Percentiles rank a stretch among this genome's conserved stretches.
phyloP scores from a whole-genome alignment of 2,888 invertebrate genomes.

The Amorpha juglandis region DNA sequence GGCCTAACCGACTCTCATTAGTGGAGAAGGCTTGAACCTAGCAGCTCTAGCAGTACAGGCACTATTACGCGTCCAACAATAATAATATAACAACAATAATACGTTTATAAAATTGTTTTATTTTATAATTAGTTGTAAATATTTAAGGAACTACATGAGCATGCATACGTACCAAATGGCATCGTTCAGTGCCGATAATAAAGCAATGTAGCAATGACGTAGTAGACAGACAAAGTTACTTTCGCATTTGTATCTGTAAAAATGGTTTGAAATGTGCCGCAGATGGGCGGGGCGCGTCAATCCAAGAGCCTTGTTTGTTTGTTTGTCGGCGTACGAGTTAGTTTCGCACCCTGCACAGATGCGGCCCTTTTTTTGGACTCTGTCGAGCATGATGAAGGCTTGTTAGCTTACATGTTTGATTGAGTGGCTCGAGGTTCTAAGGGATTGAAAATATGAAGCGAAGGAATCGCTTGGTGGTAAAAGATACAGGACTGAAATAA shows the following conservation, averaged over 20 bases:
- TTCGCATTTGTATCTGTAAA: background rate
- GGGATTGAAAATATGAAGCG: background rate
- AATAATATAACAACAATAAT: no score
- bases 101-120: no score
- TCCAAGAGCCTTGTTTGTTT: constrained; percentile 44
- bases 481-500: no score
- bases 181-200: background rate
- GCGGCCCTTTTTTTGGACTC: background rate
- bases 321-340: constrained; percentile 48
- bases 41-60: no score
- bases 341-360: constrained; percentile 43
- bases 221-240: background rate
- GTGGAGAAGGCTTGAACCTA: no score
- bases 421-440: background rate
- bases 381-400: constrained; percentile 17
- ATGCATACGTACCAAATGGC: no score
- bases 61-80: no score
- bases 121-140: no score
- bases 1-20: no score
- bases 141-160: no score
- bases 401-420: constrained; percentile 12
- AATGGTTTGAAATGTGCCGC: constrained; percentile 7
- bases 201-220: background rate
- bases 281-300: constrained; percentile 42
- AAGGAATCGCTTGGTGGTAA: no score